Evolutionary conservation across 2,888 invertebrate genomes (phyloP).

Genomic region (Ephialtes manifestator): DNA sequence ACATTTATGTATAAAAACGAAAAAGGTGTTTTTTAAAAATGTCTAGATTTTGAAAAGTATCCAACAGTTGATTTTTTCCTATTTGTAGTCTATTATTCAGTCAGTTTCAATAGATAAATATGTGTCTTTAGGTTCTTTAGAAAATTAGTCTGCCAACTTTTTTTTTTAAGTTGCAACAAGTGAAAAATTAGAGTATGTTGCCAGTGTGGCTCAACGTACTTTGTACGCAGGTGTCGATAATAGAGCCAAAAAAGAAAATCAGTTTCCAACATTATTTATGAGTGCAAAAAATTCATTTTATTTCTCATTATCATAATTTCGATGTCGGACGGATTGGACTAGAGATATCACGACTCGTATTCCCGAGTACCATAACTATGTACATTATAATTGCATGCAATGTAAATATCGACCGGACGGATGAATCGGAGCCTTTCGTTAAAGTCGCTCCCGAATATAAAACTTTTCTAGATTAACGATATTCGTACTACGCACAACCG

Average conservation of each 20-base stretch:
- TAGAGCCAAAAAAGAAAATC: not conserved
- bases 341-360: constrained; percentile 28
- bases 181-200: not conserved
- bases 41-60: no score
- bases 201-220: not conserved
- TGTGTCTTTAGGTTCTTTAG: no score
- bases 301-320: constrained; percentile 36
- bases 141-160: not conserved
- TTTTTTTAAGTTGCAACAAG: not conserved
- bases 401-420: constrained; percentile 55
- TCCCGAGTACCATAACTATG: constrained; percentile 48
- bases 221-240: not conserved
- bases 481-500: constrained; percentile 53
- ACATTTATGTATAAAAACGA: no score
- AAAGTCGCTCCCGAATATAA: constrained; percentile 50
- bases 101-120: no score
- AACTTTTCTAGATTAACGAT: constrained; percentile 26
- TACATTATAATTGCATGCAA: constrained; percentile 50
- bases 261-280: not conserved
- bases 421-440: constrained; percentile 27
- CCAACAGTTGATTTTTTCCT: no score
- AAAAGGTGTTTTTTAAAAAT: no score
- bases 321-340: constrained; percentile 36
- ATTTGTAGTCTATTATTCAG: no score
- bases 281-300: constrained; percentile 59